These are phyloP conservation scores for Panthera tigris DNA, from an alignment of 2,113 vertebrate genomes.

Conservation along the genomic window DNA sequence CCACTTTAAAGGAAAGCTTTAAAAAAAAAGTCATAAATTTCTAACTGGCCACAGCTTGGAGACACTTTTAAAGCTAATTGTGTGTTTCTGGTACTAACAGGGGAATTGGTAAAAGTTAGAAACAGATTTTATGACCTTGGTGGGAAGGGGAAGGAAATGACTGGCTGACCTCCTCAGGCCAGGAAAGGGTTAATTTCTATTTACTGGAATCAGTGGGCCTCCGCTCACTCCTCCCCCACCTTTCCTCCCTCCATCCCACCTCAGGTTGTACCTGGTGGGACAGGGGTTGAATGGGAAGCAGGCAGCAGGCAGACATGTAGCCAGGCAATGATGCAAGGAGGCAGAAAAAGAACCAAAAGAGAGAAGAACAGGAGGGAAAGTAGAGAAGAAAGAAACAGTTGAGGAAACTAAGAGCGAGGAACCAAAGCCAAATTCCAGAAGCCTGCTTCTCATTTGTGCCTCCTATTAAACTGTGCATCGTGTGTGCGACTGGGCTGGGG, in stretches of 20 bases:
- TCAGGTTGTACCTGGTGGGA: neutral
- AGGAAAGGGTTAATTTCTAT: constrained; percentile 24
- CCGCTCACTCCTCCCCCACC: neutral
- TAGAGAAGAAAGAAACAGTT: neutral
- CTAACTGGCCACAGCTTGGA: constrained; percentile 76
- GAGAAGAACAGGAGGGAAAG: neutral
- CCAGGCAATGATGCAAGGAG: neutral
- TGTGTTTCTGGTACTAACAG: constrained; percentile 74
- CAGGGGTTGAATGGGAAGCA: neutral
- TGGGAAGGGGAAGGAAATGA: constrained; percentile 11
- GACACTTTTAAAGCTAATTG: constrained; percentile 81
- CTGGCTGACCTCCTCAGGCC: constrained; percentile 23
- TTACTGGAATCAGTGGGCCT: neutral
- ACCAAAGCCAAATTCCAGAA: neutral
- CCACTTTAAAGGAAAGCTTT: constrained; percentile 78
- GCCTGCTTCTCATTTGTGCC: constrained; percentile 60
- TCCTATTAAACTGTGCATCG: constrained; percentile 1
- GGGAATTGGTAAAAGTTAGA: constrained; percentile 72
- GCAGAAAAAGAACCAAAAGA: neutral
- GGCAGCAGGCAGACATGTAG: neutral
- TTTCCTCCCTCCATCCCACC: too few relatives aligned
- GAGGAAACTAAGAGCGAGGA: neutral
- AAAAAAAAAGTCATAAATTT: constrained; percentile 76
- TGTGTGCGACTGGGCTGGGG: neutral
- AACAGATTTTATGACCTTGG: constrained; percentile 68